Evolutionary conservation across 2,888 invertebrate genomes (phyloP), one percentile per base, ranked within the genome.

Genomic region (Neelides folsomi): DNA sequence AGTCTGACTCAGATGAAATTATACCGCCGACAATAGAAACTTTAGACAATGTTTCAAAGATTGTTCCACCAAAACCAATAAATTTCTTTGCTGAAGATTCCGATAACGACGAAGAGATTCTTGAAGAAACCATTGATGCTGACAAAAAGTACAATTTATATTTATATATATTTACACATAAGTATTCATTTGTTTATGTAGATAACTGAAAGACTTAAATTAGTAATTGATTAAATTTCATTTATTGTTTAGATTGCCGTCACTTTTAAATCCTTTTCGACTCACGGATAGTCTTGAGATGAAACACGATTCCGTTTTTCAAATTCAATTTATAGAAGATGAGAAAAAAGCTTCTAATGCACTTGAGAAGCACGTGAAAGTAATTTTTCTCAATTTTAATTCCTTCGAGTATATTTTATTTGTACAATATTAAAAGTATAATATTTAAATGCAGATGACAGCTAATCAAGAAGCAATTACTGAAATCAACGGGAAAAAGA

Each of bases 401-500:
- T 41, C 15, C 7, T 41, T 7, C n/a, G n/a, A n/a, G n/a, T n/a
- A n/a, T n/a, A n/a, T n/a, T n/a, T n/a, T n/a, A n/a, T n/a, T n/a
- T n/a, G n/a, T n/a, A n/a, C n/a, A n/a, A n/a, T n/a, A n/a, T n/a
- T 27, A 5, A 27, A 27, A 27, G 4, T 5, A 27, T 27, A 27
- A 5, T 35, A 12, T 40, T 41, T 15, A 19, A 12, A 42, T 19
- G n/a, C 39, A 62, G 62, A 87, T 93, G 87, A 88, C 84, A 66
- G 77, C 75, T 10, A 72, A 72, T 58, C 79, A 80, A 69, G 79
- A 79, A 60, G 79, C 81, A 67, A 79, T 80, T n/a, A 79, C 80
- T 65, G 79, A 80, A 71, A 85, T 86, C 64, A 88, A 88, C 68
- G 88, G 87, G 0, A 85, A 83, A 66, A 86, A 84, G 69, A 83